Evolutionary conservation across 2,113 vertebrate genomes (phyloP), one percentile per base, ranked within the genome.

Genomic region (Ailurus styani): DNA sequence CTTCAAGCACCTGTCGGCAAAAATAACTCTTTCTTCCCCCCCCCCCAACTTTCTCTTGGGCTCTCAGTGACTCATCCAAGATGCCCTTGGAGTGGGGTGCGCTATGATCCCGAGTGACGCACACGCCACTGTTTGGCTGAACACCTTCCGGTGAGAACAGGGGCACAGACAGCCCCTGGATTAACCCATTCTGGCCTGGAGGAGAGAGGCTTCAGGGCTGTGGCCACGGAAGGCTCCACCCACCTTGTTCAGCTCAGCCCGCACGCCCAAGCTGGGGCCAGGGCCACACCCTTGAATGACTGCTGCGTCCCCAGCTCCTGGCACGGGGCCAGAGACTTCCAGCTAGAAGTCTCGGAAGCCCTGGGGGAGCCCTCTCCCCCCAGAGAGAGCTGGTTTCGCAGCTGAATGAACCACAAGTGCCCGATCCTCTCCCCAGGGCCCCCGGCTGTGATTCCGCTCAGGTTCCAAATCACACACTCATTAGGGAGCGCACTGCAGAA

Each of bases 1-100:
- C 90, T 96, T 37, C 31, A 96, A 96, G 83, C 47, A 45, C 25
- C 75, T 87, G 72, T 75, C 21, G 68, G 94, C 97, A 97, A 94
- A 97, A 97, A 97, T 78, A 96, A 94, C 18, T 34, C 87, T 42
- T 47, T n/a, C n/a, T n/a, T n/a, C 96, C 89, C 72, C 23, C 17
- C 57, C 57, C 23, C 73, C 94, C 97, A 25, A 82, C 77, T 57
- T 96, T 94, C 91, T 91, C n/a, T 45, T 70, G 18, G 40, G 66
- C 75, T 96, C 97, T 97, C 55, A 40, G 87, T 98, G 97, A 99
- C 98, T 98, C 98, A 99, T 97, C 90, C 95, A 70, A 97, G 93
- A 94, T 96, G 3, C 84, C 83, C 97, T 93, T 57, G 2, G 95
- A 91, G 93, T 34, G 88, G 96, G 87, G 95, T 87, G 54, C 55